Percentiles rank a stretch among this genome's conserved stretches.
Evolutionary conservation across 2,888 invertebrate species (phyloP).

Genomic region (Chromoteleia sp.): DNA sequence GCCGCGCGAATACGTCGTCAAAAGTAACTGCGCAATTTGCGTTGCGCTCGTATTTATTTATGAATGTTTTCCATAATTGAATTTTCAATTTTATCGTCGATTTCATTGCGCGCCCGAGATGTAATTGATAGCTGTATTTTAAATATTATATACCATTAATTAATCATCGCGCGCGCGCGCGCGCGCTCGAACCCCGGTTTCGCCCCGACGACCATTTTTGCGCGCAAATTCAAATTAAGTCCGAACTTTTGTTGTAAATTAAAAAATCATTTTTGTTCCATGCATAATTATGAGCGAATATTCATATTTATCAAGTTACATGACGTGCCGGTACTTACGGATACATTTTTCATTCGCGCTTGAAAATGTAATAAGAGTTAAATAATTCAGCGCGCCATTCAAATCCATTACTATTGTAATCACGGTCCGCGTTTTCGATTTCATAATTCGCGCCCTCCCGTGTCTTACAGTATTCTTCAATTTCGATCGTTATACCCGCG

Average conservation of each 20-base stretch:
- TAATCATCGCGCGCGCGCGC: slow-evolving; percentile 40
- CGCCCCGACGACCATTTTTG: slow-evolving; percentile 26
- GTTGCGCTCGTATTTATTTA: slow-evolving; percentile 49
- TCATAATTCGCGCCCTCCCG: slow-evolving; percentile 12
- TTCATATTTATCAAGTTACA: slow-evolving; percentile 52
- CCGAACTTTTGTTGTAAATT: slow-evolving; percentile 40
- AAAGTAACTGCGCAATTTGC: slow-evolving; percentile 49
- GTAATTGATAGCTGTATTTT: slow-evolving; percentile 58
- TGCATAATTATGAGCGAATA: slow-evolving; percentile 49
- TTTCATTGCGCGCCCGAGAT: slow-evolving; percentile 42
- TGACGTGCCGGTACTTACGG: slow-evolving; percentile 31
- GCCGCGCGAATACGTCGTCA: slow-evolving; percentile 40
- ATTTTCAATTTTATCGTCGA: slow-evolving; percentile 55
- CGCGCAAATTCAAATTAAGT: slow-evolving; percentile 23
- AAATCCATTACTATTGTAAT: slow-evolving; percentile 20
- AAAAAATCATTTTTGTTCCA: slow-evolving; percentile 44
- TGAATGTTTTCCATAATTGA: slow-evolving; percentile 62
- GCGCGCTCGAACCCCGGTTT: slow-evolving; percentile 27
- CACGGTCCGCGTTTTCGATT: slow-evolving; percentile 16
- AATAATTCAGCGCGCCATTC: slow-evolving; percentile 28
- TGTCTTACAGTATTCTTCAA: slow-evolving; percentile 2
- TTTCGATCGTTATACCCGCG: background rate
- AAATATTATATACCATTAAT: slow-evolving; percentile 63
- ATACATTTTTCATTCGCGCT: slow-evolving; percentile 45
- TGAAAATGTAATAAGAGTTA: slow-evolving; percentile 32